Evolutionary conservation across 2,113 vertebrate genomes (phyloP).

Genomic region (Pseudorhombus dupliciocellatus): DNA sequence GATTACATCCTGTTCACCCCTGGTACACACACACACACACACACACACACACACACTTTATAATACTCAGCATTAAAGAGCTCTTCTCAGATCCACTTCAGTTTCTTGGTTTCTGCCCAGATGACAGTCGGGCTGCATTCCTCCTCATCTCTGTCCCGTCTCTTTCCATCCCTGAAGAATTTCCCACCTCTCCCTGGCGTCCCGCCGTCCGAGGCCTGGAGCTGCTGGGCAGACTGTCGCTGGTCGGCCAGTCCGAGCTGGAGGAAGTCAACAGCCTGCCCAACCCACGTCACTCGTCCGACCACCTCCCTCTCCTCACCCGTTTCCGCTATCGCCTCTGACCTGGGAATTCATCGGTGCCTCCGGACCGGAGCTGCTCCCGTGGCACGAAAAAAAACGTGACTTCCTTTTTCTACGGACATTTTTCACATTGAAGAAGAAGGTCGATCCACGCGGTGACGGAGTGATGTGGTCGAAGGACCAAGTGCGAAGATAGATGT

Average conservation of each 20-base stretch:
- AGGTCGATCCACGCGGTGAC: neutral
- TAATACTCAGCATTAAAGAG: too few species aligned
- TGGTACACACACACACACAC: constrained; percentile 34
- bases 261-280: constrained; percentile 88
- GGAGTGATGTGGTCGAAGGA: too few species aligned
- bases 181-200: constrained; percentile 5
- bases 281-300: constrained; percentile 90
- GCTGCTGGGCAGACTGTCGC: constrained; percentile 87
- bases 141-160: neutral
- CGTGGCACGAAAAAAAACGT: neutral
- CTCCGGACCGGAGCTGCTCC: neutral
- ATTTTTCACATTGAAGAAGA: neutral
- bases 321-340: constrained; percentile 86
- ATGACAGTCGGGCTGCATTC: neutral
- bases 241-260: constrained; percentile 87
- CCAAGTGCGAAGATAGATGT: too few species aligned
- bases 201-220: constrained; percentile 82
- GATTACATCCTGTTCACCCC: constrained; percentile 97
- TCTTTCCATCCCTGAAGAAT: constrained; percentile 11
- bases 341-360: constrained; percentile 14
- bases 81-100: too few species aligned
- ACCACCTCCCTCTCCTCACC: constrained; percentile 92
- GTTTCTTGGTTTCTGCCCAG: too few species aligned
- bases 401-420: too few species aligned
- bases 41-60: constrained; percentile 4